A percentile compares a stretch with the other conserved stretches of the same genome.
Conservation (phyloP, 2,113 vertebrate genomes). For the Bubo blakistoni region DNA sequence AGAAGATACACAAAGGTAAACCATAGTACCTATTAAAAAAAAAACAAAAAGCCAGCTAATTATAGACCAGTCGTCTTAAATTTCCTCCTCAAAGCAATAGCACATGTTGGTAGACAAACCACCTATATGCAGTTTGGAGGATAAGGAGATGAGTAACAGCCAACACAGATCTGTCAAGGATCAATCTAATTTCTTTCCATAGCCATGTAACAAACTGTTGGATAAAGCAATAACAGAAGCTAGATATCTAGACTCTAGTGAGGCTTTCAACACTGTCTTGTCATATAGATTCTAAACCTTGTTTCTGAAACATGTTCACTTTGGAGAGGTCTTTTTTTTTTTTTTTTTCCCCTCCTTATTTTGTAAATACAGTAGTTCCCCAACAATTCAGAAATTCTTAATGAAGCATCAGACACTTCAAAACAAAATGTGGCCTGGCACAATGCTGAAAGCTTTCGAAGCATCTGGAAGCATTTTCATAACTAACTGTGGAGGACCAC, state of each 20-base stretch:
- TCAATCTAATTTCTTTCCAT: not conserved
- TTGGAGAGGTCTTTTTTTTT: not conserved
- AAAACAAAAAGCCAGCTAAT: not conserved
- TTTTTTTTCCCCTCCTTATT: not conserved
- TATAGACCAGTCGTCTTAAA: not conserved
- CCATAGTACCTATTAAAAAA: not conserved
- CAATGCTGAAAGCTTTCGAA: not conserved
- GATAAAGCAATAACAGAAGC: not conserved
- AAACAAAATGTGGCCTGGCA: not conserved
- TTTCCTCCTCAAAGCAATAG: not conserved
- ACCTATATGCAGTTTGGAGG: not conserved
- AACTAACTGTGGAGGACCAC: not conserved
- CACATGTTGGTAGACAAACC: not conserved
- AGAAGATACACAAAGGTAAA: not conserved
- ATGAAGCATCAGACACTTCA: not conserved
- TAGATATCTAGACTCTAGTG: not conserved
- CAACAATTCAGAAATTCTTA: not conserved
- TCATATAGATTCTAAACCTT: not conserved
- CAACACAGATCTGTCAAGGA: not conserved
- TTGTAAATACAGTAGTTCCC: not conserved
- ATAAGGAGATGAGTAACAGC: not conserved
- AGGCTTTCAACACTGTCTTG: not conserved
- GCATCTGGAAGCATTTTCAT: not conserved
- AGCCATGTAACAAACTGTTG: not conserved
- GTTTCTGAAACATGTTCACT: not conserved